Evolutionary conservation across 2,797 vertebrate species (phyloP), one percentile per base, ranked within the genome.

Genomic region (Enteromius afrohamiltoni): DNA sequence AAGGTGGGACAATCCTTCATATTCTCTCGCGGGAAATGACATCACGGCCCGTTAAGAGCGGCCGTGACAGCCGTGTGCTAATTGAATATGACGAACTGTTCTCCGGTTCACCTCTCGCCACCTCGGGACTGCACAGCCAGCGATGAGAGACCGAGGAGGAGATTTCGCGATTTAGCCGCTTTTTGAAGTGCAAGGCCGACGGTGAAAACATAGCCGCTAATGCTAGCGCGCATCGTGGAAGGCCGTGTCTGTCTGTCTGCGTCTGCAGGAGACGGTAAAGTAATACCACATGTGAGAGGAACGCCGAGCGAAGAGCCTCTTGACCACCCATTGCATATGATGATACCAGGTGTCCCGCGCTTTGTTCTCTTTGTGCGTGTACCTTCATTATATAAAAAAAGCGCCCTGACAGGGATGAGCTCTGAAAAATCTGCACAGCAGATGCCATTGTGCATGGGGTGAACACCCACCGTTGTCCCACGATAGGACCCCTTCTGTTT

Each of bases 31-130:
- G 69, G 81, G 85, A 60, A 83, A 77, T 84, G 84, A 87, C 79
- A 80, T 84, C 82, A 82, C 45, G 42, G 23, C 40, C 62, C 93
- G 92, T 85, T 85, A 88, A 85, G 83, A 88, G 88, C 37, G 64
- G 55, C 87, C 60, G 62, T 94, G 94, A 94, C 93, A 94, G 92
- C 91, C 94, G 75, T 93, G 93, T 93, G 92, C 93, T 93, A 95
- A 94, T 94, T 89, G 93, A 95, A 94, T 93, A 94, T 95, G 93
- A 95, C 92, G 90, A 94, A 95, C 92, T 88, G 92, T 91, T 92
- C 91, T 88, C 89, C 14, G 88, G 88, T 83, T 94, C 92, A 91
- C 93, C 91, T 90, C 89, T 91, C 89, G 77, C 85, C 91, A 92
- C 91, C 93, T 90, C 88, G 80, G 71, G 83, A 89, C 88, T 69